These are phyloP conservation scores for Azorinus chamasolen DNA, from an alignment of 2,888 invertebrate species.

Conservation along the genomic window DNA sequence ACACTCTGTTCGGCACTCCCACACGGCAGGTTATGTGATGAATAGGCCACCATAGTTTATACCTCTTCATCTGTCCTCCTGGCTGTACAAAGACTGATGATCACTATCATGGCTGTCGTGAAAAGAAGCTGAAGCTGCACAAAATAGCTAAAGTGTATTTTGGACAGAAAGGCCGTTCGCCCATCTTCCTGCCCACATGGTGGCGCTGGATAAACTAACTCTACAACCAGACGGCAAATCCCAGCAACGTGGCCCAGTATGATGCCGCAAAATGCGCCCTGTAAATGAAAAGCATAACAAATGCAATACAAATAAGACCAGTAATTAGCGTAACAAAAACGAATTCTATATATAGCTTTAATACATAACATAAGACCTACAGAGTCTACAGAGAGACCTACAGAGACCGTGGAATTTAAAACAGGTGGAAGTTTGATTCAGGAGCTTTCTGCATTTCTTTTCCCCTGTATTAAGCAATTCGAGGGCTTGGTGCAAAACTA, in stretches of 20 bases:
- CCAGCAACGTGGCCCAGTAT: conserved; percentile 57
- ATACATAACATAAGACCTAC: too few species aligned
- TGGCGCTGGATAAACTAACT: conserved; percentile 63
- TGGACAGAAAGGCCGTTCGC: conserved; percentile 60
- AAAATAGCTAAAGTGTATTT: conserved; percentile 73
- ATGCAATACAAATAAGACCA: background rate
- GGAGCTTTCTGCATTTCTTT: too few species aligned
- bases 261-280: conserved; percentile 67
- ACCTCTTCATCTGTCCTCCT: conserved; percentile 61
- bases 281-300: conserved; percentile 4
- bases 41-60: too few species aligned
- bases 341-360: background rate
- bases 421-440: too few species aligned
- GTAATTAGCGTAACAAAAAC: background rate
- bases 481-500: too few species aligned
- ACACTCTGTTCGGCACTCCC: too few species aligned
- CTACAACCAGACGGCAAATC: conserved; percentile 53
- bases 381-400: too few species aligned
- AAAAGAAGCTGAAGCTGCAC: conserved; percentile 66
- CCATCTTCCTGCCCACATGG: conserved; percentile 61
- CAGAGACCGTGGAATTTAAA: too few species aligned
- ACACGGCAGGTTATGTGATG: too few species aligned
- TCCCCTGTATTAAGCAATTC: too few species aligned
- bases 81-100: conserved; percentile 64
- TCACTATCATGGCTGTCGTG: conserved; percentile 59